Percentiles rank a stretch among this genome's conserved stretches.
Evolutionary conservation across 2,888 invertebrate species (phyloP).

Genomic region (Eupithecia inturbata): DNA sequence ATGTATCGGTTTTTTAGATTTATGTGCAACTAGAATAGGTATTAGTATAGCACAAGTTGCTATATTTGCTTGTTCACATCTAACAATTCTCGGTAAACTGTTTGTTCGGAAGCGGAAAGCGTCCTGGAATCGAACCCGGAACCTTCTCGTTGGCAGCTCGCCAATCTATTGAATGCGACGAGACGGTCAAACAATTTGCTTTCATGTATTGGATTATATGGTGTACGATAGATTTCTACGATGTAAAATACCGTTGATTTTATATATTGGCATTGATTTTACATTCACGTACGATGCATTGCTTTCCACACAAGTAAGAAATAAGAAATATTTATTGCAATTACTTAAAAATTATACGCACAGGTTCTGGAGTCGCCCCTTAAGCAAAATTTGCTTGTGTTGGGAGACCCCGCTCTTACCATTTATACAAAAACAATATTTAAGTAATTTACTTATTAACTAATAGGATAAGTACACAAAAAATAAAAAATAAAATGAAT

Average conservation of each 20-base stretch:
- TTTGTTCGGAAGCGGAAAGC: constrained; percentile 32
- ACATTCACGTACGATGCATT: neutral
- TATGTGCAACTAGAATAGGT: neutral
- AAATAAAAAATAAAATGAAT: too few species aligned
- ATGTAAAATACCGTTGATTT: neutral
- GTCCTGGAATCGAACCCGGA: constrained; percentile 54
- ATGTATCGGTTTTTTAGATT: neutral
- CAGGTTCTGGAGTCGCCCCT: too few species aligned
- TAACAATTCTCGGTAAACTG: neutral
- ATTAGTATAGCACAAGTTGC: neutral
- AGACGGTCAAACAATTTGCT: constrained; percentile 21
- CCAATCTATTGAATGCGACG: constrained; percentile 43
- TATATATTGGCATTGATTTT: neutral
- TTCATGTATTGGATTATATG: neutral
- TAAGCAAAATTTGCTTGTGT: too few species aligned
- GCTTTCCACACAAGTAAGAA: neutral
- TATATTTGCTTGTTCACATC: neutral
- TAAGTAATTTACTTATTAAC: too few species aligned
- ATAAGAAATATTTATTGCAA: too few species aligned
- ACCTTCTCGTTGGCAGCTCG: constrained; percentile 47
- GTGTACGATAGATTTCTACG: neutral
- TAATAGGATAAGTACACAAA: too few species aligned
- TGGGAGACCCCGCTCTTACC: too few species aligned
- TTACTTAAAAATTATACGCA: too few species aligned
- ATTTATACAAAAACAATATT: too few species aligned